Conservation (phyloP, 2,113 vertebrate genomes). For the Rostratula benghalensis region DNA sequence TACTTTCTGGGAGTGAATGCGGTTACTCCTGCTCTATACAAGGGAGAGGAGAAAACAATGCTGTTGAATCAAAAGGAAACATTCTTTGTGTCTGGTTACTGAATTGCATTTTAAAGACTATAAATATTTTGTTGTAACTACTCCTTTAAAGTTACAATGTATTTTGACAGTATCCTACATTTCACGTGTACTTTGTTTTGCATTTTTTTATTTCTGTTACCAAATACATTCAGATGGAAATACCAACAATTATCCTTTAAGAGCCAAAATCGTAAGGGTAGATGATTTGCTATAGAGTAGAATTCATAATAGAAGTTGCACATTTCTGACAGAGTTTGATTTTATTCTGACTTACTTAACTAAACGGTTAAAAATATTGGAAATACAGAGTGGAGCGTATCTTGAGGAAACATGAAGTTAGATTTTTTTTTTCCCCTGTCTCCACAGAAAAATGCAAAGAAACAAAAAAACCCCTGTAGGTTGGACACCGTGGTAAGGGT, state of each 20-base stretch:
- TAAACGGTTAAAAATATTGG: conserved; percentile 3
- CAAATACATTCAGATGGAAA: not conserved
- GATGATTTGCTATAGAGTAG: not conserved
- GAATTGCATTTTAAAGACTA: not conserved
- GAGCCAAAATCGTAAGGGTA: not conserved
- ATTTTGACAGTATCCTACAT: not conserved
- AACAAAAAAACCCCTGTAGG: not conserved
- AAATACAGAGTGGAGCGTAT: not conserved
- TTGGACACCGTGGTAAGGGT: not conserved
- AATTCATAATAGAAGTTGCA: not conserved
- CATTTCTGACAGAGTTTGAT: not conserved
- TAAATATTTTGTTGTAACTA: not conserved
- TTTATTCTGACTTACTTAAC: not conserved
- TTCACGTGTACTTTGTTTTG: not conserved
- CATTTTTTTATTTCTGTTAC: not conserved
- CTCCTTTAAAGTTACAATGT: not conserved
- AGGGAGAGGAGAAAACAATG: not conserved
- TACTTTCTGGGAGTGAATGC: not conserved
- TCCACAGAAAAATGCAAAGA: not conserved
- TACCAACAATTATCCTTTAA: not conserved
- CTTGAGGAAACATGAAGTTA: conserved; percentile 13
- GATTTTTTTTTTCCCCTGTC: not conserved
- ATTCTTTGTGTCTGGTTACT: not conserved
- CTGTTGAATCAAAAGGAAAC: not conserved
- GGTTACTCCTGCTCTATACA: not conserved